A percentile compares a stretch with the other conserved stretches of the same genome.
Evolutionary conservation across 2,888 invertebrate genomes (phyloP).

Genomic region (Toxonevra muliebris): DNA sequence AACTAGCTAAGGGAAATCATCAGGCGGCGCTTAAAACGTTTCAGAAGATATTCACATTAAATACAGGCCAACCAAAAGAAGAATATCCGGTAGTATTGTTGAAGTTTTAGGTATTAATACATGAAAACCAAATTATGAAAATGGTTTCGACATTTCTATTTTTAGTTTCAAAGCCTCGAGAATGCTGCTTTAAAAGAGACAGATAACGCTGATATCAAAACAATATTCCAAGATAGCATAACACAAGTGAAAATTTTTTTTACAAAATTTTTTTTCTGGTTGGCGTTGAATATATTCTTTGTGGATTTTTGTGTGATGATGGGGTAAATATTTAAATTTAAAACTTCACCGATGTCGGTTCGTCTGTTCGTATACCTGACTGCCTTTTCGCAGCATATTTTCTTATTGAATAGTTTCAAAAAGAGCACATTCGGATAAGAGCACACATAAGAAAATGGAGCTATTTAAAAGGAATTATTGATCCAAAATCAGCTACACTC

Average conservation of each 20-base stretch:
- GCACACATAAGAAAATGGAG: too few species aligned
- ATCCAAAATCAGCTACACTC: too few species aligned
- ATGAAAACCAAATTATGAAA: too few species aligned
- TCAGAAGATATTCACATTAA: conserved; percentile 71
- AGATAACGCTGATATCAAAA: not conserved
- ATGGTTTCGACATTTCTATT: not conserved
- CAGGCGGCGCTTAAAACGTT: conserved; percentile 55
- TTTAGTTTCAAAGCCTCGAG: not conserved
- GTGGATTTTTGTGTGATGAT: conserved; percentile 73
- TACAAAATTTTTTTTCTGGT: conserved; percentile 69
- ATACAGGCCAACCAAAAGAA: conserved; percentile 70
- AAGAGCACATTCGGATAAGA: too few species aligned
- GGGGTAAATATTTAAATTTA: conserved; percentile 67
- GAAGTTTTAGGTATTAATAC: not conserved
- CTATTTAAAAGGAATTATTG: too few species aligned
- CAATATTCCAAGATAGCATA: conserved; percentile 65
- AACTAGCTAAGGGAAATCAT: conserved; percentile 57
- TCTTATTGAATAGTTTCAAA: too few species aligned
- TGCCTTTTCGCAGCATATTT: too few species aligned
- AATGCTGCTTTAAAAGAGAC: not conserved
- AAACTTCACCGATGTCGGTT: too few species aligned
- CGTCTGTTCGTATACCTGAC: too few species aligned
- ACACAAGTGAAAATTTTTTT: conserved; percentile 74
- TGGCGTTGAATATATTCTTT: conserved; percentile 71
- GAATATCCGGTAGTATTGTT: conserved; percentile 72